phyloP scores from a whole-genome alignment of 2,797 vertebrate species.

The Silurus aristotelis region DNA sequence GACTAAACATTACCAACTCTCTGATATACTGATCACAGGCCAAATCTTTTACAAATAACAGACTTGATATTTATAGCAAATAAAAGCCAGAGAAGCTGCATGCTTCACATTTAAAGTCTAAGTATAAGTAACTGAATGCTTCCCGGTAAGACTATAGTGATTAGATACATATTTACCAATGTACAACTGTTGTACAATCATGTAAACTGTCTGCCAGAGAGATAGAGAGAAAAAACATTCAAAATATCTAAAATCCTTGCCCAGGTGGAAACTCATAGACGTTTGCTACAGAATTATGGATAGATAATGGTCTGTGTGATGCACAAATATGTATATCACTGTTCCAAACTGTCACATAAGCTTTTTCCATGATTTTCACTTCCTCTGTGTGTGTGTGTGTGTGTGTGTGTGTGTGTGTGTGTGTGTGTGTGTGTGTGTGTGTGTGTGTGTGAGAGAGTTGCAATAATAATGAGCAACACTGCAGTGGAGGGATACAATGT shows the following conservation, averaged over 20 bases:
- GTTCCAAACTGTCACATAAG: constrained; percentile 18
- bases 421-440: neutral
- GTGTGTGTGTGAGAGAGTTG: neutral
- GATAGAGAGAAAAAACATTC: neutral
- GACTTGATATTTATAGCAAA: neutral
- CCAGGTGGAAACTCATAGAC: neutral
- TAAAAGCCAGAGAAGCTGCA: neutral
- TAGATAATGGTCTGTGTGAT: constrained; percentile 42
- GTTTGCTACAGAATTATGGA: neutral
- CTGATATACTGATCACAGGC: neutral
- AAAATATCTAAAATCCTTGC: neutral
- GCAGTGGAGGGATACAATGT: constrained; percentile 18
- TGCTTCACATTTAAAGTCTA: neutral
- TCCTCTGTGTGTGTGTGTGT: neutral
- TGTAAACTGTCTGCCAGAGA: neutral
- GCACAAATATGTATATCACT: neutral
- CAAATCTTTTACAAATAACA: neutral
- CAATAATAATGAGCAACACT: constrained; percentile 26
- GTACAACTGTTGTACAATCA: neutral
- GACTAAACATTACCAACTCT: neutral
- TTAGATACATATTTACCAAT: neutral
- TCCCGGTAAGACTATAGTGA: neutral
- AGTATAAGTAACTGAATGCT: neutral
- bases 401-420: neutral
- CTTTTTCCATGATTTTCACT: neutral